These are phyloP conservation scores for Pseudonaja textilis DNA, from an alignment of 2,113 vertebrate species.

Conservation along the genomic window DNA sequence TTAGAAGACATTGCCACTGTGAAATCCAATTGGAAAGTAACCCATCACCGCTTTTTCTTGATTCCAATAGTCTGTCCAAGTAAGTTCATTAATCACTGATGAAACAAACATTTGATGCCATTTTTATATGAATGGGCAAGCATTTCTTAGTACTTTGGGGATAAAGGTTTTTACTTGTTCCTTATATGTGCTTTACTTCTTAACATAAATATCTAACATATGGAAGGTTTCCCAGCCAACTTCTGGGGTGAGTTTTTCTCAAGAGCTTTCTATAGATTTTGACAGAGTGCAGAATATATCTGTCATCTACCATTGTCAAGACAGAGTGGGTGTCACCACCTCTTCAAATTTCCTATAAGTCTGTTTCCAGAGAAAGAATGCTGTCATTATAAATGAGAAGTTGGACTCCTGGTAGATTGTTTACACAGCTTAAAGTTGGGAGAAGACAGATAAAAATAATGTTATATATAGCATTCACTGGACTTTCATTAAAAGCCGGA, in stretches of 20 bases:
- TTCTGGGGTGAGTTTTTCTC: background rate
- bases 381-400: background rate
- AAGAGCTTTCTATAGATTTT: background rate
- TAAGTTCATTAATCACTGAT: background rate
- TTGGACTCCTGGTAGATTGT: background rate
- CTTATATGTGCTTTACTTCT: background rate
- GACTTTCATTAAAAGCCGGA: background rate
- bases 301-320: background rate
- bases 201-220: background rate
- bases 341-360: background rate
- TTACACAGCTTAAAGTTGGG: background rate
- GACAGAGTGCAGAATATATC: background rate
- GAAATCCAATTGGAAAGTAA: background rate
- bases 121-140: background rate
- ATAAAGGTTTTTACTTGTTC: background rate
- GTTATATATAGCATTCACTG: background rate
- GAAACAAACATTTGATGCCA: background rate
- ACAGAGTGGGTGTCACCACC: background rate
- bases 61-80: background rate
- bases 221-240: background rate
- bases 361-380: background rate
- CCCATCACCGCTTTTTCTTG: constrained; percentile 1
- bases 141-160: background rate
- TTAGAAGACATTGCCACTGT: background rate
- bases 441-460: background rate